These are phyloP conservation scores for Nemapogon koenigi DNA, from an alignment of 2,888 invertebrate species.

Conservation along the genomic window DNA sequence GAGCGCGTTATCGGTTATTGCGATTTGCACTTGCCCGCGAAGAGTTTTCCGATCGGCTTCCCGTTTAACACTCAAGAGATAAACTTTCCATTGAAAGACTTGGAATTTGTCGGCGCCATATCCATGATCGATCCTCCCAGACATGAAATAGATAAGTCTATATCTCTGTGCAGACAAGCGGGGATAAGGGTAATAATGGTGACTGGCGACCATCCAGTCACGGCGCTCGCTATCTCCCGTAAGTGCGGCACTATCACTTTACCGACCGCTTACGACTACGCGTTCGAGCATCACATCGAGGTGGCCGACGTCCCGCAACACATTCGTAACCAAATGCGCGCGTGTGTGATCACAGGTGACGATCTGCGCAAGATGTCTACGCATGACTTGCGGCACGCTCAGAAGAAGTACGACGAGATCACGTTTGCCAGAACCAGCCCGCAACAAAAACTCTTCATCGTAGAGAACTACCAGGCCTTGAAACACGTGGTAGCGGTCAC, in stretches of 20 bases:
- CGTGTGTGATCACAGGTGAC: constrained; percentile 51
- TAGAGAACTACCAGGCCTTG: constrained; percentile 80
- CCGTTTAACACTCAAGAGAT: constrained; percentile 62
- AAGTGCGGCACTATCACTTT: constrained; percentile 69
- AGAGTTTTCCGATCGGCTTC: constrained; percentile 54
- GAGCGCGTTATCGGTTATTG: constrained; percentile 88
- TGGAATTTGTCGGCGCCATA: constrained; percentile 69
- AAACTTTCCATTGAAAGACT: constrained; percentile 71
- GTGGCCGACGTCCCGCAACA: constrained; percentile 53
- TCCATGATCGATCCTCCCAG: constrained; percentile 78
- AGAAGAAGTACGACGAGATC: constrained; percentile 70
- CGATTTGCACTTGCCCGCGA: constrained; percentile 68
- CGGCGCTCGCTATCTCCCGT: constrained; percentile 75
- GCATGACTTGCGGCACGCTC: constrained; percentile 61
- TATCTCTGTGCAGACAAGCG: constrained; percentile 70
- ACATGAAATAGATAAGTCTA: constrained; percentile 69
- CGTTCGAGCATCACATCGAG: constrained; percentile 65
- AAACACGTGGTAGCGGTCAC: constrained; percentile 86
- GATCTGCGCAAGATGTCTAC: constrained; percentile 66
- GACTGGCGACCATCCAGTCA: constrained; percentile 77
- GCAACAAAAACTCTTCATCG: constrained; percentile 71
- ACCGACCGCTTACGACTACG: constrained; percentile 74
- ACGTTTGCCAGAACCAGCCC: constrained; percentile 78
- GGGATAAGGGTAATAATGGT: constrained; percentile 78
- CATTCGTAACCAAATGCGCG: constrained; percentile 41